Conservation (phyloP, 2,113 vertebrate genomes). For the Anguilla japonica region DNA sequence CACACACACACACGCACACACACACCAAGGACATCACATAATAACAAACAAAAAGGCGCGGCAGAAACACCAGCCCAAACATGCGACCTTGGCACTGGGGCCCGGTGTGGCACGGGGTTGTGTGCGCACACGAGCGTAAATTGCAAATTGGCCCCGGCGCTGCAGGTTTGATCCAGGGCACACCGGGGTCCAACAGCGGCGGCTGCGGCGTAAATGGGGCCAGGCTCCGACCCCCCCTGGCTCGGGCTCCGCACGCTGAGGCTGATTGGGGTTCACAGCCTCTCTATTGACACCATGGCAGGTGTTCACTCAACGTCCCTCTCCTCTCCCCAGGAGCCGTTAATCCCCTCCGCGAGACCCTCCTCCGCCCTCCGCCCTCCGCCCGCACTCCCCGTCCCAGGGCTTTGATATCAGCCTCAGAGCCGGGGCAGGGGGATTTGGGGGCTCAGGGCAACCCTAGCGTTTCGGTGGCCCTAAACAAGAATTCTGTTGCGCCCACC, state of each 20-base stretch:
- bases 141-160: background rate
- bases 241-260: slow-evolving; percentile 51
- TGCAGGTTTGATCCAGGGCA: slow-evolving; percentile 43
- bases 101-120: slow-evolving; percentile 24
- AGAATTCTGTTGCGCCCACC: too few relatives aligned
- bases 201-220: slow-evolving; percentile 49
- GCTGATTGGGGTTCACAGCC: slow-evolving; percentile 57
- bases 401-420: background rate
- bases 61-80: slow-evolving; percentile 10
- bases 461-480: too few relatives aligned
- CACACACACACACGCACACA: slow-evolving; percentile 30
- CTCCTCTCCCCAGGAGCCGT: slow-evolving; percentile 55
- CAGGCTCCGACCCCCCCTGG: slow-evolving; percentile 36
- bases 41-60: slow-evolving; percentile 12
- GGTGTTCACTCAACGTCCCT: slow-evolving; percentile 64
- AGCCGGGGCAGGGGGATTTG: background rate
- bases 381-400: background rate
- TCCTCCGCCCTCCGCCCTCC: slow-evolving; percentile 20
- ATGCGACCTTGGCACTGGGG: slow-evolving; percentile 36
- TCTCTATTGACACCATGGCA: slow-evolving; percentile 69
- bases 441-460: too few relatives aligned
- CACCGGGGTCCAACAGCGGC: slow-evolving; percentile 46
- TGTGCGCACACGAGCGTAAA: background rate
- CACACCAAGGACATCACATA: slow-evolving; percentile 33
- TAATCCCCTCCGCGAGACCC: slow-evolving; percentile 56